Percentiles rank a stretch among this genome's conserved stretches.
phyloP scores from a whole-genome alignment of 1,140 invertebrate species.

The Sitodiplosis mosellana region DNA sequence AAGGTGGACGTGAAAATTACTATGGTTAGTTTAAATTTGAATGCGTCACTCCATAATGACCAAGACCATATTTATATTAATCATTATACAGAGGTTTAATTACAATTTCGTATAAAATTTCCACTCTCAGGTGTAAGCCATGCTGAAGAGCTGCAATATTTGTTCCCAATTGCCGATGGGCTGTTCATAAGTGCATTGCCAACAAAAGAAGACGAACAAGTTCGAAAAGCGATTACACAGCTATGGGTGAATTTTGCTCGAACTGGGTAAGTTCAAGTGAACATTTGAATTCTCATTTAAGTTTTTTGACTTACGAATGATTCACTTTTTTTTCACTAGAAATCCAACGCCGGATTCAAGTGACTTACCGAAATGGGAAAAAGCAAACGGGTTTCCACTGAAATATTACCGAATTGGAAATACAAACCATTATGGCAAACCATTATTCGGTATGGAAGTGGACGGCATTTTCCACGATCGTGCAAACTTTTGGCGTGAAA shows the following conservation, averaged over 20 bases:
- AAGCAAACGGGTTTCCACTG: constrained; percentile 22
- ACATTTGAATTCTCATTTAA: not conserved
- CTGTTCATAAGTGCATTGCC: constrained; percentile 30
- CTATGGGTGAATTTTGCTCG: constrained; percentile 53
- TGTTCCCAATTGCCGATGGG: constrained; percentile 43
- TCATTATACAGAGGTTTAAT: too few relatives aligned
- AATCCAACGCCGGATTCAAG: constrained; percentile 28
- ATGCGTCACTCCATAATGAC: too few relatives aligned
- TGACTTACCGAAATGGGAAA: constrained; percentile 26
- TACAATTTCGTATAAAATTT: too few relatives aligned
- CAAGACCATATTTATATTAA: too few relatives aligned
- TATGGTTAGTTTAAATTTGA: constrained; percentile 37
- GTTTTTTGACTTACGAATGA: not conserved
- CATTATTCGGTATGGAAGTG: not conserved
- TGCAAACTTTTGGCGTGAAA: constrained; percentile 3
- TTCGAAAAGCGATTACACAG: constrained; percentile 34
- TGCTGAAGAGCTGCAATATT: constrained; percentile 51
- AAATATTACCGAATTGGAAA: constrained; percentile 26
- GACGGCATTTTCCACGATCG: constrained; percentile 1
- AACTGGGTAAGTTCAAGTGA: constrained; percentile 34
- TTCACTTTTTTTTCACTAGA: constrained; percentile 12
- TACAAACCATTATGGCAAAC: constrained; percentile 11
- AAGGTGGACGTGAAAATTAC: constrained; percentile 33
- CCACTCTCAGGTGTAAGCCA: constrained; percentile 37
- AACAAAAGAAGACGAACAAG: constrained; percentile 26